Conservation (phyloP, 2,113 vertebrate genomes). For the Lepisosteus oculatus region DNA sequence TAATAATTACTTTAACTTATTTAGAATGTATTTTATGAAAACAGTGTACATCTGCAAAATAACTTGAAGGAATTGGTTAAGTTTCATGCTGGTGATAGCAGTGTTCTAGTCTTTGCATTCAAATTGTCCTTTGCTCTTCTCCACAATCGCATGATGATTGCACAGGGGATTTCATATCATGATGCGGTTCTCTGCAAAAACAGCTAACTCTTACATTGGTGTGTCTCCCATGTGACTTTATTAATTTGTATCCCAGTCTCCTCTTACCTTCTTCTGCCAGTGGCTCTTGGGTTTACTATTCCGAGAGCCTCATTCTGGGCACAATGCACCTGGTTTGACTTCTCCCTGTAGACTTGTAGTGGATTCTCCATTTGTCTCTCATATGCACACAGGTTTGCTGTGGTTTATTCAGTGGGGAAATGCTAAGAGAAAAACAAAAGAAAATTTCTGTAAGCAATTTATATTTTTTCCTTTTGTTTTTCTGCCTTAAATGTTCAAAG, state of each 20-base stretch:
- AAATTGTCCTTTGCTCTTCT: conserved; percentile 32
- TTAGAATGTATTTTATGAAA: too few relatives aligned
- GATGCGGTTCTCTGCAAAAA: conserved; percentile 50
- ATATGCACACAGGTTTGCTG: conserved; percentile 54
- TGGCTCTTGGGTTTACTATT: conserved; percentile 53
- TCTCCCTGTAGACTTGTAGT: conserved; percentile 49
- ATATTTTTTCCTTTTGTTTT: conserved; percentile 40
- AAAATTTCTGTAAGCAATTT: conserved; percentile 44
- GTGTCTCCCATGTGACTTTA: conserved; percentile 46
- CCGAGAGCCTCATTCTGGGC: conserved; percentile 46
- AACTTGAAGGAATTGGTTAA: not conserved
- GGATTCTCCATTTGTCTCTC: conserved; percentile 63
- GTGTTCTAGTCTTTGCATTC: conserved; percentile 29
- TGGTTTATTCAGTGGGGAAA: conserved; percentile 37
- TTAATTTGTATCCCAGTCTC: conserved; percentile 51
- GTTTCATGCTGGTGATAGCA: not conserved
- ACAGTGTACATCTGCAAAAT: too few relatives aligned
- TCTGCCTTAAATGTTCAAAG: too few relatives aligned
- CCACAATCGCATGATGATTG: conserved; percentile 44
- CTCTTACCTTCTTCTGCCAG: conserved; percentile 43
- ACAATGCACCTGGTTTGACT: conserved; percentile 55
- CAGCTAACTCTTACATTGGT: conserved; percentile 22
- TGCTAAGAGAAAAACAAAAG: conserved; percentile 36
- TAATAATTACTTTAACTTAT: too few relatives aligned
- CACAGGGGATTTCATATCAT: conserved; percentile 42